A percentile compares a stretch with the other conserved stretches of the same genome.
These are phyloP conservation scores for Anguilla anguilla DNA, from an alignment of 2,797 vertebrate genomes.

Conservation along the genomic window DNA sequence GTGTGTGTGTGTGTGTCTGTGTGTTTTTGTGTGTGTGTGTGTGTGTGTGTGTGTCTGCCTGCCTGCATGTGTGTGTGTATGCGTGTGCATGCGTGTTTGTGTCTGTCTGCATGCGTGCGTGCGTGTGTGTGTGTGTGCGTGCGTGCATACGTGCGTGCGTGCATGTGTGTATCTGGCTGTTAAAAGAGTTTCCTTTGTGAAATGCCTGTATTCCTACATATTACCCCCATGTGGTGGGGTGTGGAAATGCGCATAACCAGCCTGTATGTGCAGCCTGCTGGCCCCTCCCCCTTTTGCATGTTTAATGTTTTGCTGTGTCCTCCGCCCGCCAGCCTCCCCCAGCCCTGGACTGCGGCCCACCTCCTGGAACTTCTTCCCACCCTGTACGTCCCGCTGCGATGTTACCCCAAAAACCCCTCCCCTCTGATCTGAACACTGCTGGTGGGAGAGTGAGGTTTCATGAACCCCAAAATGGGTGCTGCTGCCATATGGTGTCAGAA, in stretches of 20 bases:
- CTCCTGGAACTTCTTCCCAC: constrained; percentile 92
- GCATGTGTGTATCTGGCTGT: not conserved
- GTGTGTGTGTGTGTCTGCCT: no score
- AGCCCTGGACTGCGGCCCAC: constrained; percentile 84
- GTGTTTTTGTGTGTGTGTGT: not conserved
- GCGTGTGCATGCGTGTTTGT: no score
- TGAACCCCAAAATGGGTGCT: not conserved
- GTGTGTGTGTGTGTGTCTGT: not conserved
- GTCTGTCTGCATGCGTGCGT: not conserved
- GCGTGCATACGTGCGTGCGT: constrained; percentile 26
- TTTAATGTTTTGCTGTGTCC: constrained; percentile 61
- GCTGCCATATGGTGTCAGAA: not conserved
- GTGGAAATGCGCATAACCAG: not conserved
- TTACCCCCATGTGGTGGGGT: not conserved
- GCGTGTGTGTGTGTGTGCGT: constrained; percentile 3
- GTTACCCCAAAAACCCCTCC: constrained; percentile 27
- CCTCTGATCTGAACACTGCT: not conserved
- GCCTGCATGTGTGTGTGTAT: no score
- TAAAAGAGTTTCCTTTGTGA: not conserved
- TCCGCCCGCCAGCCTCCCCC: constrained; percentile 77
- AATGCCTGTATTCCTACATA: not conserved
- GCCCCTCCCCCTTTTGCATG: constrained; percentile 33
- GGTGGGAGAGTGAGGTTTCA: not conserved
- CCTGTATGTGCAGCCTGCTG: not conserved
- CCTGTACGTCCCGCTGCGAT: constrained; percentile 80